These are phyloP conservation scores for Cochlearius cochlearius DNA, from an alignment of 2,113 vertebrate genomes.

Conservation along the genomic window DNA sequence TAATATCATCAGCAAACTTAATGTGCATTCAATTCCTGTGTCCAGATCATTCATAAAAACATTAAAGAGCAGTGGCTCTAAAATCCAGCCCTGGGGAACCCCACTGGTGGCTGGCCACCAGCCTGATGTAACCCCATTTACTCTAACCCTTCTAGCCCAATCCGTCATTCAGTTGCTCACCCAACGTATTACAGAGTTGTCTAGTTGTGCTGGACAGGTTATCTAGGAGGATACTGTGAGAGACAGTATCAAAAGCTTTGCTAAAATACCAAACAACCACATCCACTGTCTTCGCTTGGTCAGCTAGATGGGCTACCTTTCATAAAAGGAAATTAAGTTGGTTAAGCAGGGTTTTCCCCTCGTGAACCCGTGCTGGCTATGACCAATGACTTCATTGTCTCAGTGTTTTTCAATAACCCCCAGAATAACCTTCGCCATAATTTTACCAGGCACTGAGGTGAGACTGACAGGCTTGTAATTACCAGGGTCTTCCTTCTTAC, in stretches of 20 bases:
- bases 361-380: fast-evolving
- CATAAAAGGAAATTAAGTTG: neutral
- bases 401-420: neutral
- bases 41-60: neutral
- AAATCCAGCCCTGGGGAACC: neutral
- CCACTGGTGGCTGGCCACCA: neutral
- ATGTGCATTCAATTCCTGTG: fast-evolving
- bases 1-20: neutral
- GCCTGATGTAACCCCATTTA: neutral
- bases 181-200: neutral
- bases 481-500: neutral
- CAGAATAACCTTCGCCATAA: neutral
- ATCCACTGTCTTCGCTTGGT: neutral
- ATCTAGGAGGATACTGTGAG: neutral
- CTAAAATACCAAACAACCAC: neutral
- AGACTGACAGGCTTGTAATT: neutral
- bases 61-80: neutral
- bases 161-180: fast-evolving
- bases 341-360: neutral
- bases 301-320: neutral
- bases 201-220: neutral
- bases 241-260: neutral
- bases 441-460: neutral
- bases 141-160: neutral
- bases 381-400: neutral